phyloP scores from a whole-genome alignment of 1,140 invertebrate genomes.

The Drosophila watanabei region DNA sequence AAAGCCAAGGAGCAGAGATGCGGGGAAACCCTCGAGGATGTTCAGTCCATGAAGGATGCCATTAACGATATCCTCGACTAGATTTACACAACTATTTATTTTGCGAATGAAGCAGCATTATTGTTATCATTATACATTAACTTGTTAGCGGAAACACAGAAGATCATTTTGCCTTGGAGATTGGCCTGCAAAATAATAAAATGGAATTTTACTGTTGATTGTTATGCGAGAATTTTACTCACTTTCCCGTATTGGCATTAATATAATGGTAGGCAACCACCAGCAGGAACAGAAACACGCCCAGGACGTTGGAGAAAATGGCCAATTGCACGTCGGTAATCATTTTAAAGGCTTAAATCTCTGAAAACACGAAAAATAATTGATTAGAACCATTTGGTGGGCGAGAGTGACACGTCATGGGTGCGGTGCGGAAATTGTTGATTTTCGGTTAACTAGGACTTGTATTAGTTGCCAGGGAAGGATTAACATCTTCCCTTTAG shows the following conservation, averaged over 20 bases:
- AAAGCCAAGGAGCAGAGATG: no score
- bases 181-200: constrained; percentile 68
- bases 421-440: constrained; percentile 3
- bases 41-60: constrained; percentile 60
- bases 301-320: constrained; percentile 97
- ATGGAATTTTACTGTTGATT: constrained; percentile 30
- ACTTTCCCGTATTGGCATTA: constrained; percentile 90
- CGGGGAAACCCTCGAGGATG: constrained; percentile 47
- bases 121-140: constrained; percentile 40
- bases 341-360: constrained; percentile 88
- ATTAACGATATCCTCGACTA: constrained; percentile 57
- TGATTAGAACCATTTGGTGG: constrained; percentile 25
- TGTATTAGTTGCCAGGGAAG: no score
- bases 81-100: constrained; percentile 67
- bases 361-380: constrained; percentile 18
- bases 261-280: constrained; percentile 99
- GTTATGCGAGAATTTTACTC: constrained; percentile 23
- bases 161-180: constrained; percentile 72
- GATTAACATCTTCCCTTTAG: no score
- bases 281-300: constrained; percentile 96
- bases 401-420: constrained; percentile 43
- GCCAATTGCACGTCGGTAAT: constrained; percentile 98
- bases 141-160: constrained; percentile 48
- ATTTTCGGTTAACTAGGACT: neutral
- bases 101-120: constrained; percentile 56